phyloP scores from a whole-genome alignment of 2,797 vertebrate genomes.

The Erethizon dorsatum region DNA sequence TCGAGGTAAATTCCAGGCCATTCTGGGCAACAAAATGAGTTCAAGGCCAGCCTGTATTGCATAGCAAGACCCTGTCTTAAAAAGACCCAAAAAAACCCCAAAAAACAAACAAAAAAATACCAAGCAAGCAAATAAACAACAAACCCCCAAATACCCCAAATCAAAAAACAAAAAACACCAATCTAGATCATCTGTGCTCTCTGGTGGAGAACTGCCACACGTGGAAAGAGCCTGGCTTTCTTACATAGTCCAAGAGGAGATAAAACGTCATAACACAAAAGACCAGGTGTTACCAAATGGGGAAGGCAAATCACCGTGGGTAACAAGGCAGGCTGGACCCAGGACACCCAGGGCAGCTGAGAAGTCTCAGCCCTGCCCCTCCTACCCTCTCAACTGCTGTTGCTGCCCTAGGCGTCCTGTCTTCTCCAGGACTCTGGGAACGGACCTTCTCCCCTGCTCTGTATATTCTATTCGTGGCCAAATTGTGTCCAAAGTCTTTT shows the following conservation, averaged over 20 bases:
- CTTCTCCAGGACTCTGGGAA: background rate
- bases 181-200: background rate
- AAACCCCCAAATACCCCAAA: background rate
- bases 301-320: background rate
- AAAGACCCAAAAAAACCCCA: background rate
- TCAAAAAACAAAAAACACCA: background rate
- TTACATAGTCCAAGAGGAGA: background rate
- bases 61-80: background rate
- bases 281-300: background rate
- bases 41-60: background rate
- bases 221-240: constrained; percentile 31
- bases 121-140: background rate
- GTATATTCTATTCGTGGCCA: background rate
- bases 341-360: background rate
- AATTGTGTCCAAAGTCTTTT: background rate
- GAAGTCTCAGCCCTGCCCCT: background rate
- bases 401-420: background rate
- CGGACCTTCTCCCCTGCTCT: background rate
- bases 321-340: background rate
- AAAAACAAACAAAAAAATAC: background rate
- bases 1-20: background rate
- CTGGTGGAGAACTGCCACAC: constrained; percentile 4
- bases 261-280: background rate
- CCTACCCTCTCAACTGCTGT: background rate
- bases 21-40: background rate